A percentile compares a stretch with the other conserved stretches of the same genome.
These are phyloP conservation scores for Mystacornis crossleyi DNA, from an alignment of 2,113 vertebrate genomes.

Conservation along the genomic window DNA sequence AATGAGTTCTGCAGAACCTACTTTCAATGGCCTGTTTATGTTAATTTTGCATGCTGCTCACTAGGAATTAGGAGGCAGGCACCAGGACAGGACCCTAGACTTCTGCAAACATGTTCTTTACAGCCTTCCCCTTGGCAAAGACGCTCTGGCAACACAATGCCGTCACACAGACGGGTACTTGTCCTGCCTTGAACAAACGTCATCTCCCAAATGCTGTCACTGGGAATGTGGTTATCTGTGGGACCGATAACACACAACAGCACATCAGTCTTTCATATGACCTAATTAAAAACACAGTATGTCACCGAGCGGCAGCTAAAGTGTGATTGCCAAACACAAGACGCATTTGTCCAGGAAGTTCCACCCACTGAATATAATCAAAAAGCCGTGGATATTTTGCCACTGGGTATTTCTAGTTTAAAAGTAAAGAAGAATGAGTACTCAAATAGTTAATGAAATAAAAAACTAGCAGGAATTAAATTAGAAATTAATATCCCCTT, in stretches of 20 bases:
- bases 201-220: not conserved
- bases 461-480: conserved; percentile 24
- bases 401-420: not conserved
- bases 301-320: not conserved
- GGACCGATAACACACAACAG: not conserved
- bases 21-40: conserved; percentile 42
- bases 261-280: not conserved
- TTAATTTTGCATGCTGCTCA: conserved; percentile 37
- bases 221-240: not conserved
- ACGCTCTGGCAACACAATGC: not conserved
- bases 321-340: not conserved
- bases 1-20: conserved; percentile 39
- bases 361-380: not conserved
- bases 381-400: not conserved
- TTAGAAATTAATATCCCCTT: conserved; percentile 35
- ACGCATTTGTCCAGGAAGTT: not conserved
- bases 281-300: conserved; percentile 5
- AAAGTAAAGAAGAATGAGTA: not conserved
- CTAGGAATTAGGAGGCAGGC: conserved; percentile 23
- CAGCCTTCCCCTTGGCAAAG: conserved; percentile 12
- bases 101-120: conserved; percentile 37
- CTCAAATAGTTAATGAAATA: conserved; percentile 15
- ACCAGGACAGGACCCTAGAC: not conserved
- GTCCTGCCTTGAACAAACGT: not conserved
- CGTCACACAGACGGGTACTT: not conserved